Base-by-base conservation (phyloP, 2,888 invertebrate species). In the Phyto melanocephala region DNA sequence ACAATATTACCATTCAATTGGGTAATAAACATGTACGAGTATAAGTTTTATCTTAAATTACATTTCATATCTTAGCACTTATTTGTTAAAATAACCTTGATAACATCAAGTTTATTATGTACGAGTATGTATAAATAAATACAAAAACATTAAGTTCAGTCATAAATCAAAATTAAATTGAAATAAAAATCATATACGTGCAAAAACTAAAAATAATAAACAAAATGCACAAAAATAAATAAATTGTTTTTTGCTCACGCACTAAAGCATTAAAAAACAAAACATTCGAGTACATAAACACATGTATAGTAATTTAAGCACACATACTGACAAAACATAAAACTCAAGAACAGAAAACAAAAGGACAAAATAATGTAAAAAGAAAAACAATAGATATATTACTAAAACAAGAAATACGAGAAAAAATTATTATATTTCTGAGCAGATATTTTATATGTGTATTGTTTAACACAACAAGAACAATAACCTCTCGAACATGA, bases 111-210 rank as follows among this genome's bases (percentile, higher is more conserved):
- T n/a, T n/a, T n/a, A n/a, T n/a, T n/a, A n/a, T n/a, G n/a, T n/a
- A n/a, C n/a, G n/a, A n/a, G n/a, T n/a, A n/a, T n/a, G n/a, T n/a
- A 6, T 28, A 28, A 28, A 6, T 28, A 5, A 28, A 28, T 28
- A 28, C 3, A 28, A 28, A 28, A 47, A 17, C 15, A 47, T 2
- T 47, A 20, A 47, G 10, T 17, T 47, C 20, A 15, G 45, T 35
- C 45, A 65, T 75, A 65, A 65, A 75, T 75, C 75, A 75, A 65
- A 56, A 56, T 75, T 75, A 65, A 65, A 75, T 65, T 75, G 54
- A 45, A 75, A 65, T 75, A 56, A 56, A 63, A 65, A 45, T 74
- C 42, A 65, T 52, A 62, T n/a, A 63, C 35, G 15, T 40, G 5
- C 20, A 52, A 20, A 56, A 65, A 28, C 45, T 15, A 17, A 15